These are phyloP conservation scores for Chelonoidis abingdonii DNA, from an alignment of 2,113 vertebrate species.

Conservation along the genomic window DNA sequence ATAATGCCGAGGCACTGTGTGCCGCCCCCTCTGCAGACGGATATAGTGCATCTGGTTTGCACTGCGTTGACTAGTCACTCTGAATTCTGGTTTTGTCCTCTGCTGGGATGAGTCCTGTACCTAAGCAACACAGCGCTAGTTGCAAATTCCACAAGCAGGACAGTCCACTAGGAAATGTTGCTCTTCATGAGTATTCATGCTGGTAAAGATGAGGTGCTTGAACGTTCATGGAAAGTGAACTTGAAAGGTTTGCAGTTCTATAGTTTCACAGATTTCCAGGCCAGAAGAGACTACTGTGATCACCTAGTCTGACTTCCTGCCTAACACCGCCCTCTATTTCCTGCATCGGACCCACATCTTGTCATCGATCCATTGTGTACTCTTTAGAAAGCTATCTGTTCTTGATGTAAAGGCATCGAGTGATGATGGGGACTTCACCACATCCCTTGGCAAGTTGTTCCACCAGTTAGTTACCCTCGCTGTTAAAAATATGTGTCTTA, in stretches of 20 bases:
- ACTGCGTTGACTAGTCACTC: background rate
- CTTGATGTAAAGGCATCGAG: rapidly evolving
- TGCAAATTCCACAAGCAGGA: background rate
- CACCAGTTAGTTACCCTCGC: background rate
- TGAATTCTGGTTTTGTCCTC: background rate
- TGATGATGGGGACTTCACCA: background rate
- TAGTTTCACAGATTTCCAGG: background rate
- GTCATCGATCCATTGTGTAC: rapidly evolving
- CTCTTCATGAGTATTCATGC: background rate
- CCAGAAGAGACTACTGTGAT: background rate
- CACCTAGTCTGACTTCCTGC: background rate
- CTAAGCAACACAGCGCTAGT: rapidly evolving
- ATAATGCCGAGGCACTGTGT: too few relatives aligned
- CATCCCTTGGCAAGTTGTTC: background rate
- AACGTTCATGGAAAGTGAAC: background rate
- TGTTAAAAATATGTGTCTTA: background rate
- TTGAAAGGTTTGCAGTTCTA: background rate
- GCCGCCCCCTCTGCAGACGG: background rate
- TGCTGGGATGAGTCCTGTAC: background rate
- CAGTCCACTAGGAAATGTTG: rapidly evolving
- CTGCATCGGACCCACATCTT: background rate
- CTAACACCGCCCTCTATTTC: background rate
- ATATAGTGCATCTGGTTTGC: rapidly evolving
- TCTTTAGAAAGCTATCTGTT: background rate
- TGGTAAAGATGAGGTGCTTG: background rate